phyloP scores from a whole-genome alignment of 2,888 invertebrate species.

The Temnothorax ravouxi region DNA sequence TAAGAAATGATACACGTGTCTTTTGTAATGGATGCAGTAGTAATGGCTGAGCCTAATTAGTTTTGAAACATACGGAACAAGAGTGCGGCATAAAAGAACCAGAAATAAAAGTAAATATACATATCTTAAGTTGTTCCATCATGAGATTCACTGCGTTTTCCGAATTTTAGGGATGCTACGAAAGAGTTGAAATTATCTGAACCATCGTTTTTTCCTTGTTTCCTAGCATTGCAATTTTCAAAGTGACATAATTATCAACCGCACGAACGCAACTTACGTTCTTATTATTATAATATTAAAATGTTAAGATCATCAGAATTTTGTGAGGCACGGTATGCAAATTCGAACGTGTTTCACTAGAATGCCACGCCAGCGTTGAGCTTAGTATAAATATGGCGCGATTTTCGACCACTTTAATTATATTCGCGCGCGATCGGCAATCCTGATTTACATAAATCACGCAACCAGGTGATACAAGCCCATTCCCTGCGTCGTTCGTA shows the following conservation, averaged over 20 bases:
- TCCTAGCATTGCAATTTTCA: background rate
- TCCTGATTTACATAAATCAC: constrained; percentile 37
- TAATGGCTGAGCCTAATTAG: background rate
- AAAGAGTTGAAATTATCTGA: background rate
- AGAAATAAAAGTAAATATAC: background rate
- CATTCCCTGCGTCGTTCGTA: background rate
- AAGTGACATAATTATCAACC: background rate
- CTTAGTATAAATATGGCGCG: background rate
- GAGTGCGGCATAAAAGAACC: background rate
- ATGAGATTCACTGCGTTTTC: background rate
- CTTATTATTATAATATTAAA: background rate
- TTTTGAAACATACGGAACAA: background rate
- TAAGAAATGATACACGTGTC: background rate
- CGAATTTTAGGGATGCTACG: background rate
- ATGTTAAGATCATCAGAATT: background rate
- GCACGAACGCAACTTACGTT: background rate
- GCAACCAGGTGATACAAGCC: background rate
- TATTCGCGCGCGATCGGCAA: constrained; percentile 1
- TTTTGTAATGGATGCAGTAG: background rate
- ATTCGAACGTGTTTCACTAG: background rate
- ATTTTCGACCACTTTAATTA: constrained; percentile 26
- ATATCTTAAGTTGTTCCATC: background rate
- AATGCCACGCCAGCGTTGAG: background rate
- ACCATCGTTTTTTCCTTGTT: background rate
- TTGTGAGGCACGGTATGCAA: background rate